phyloP scores from a whole-genome alignment of 2,888 invertebrate species.

The Dasysyrphus albostriatus region DNA sequence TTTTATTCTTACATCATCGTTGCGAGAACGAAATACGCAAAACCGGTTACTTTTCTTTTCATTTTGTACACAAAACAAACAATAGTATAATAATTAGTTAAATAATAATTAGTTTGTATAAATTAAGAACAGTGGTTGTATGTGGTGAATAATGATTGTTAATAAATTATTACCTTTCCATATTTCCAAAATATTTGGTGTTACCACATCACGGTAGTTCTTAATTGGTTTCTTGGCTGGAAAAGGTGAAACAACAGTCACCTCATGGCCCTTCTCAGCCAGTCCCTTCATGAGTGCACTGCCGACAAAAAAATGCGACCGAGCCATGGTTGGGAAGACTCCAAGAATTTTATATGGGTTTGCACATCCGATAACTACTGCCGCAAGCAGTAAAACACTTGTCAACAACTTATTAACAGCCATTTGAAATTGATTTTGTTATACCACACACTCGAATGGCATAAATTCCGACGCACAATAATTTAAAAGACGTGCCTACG shows the following conservation, averaged over 20 bases:
- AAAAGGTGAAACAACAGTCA: conserved; percentile 60
- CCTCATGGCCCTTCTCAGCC: conserved; percentile 58
- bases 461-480: background rate
- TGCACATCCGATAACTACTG: background rate
- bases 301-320: conserved; percentile 37
- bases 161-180: conserved; percentile 37
- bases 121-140: background rate
- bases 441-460: background rate
- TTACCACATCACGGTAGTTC: conserved; percentile 48
- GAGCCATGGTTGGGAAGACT: conserved; percentile 25
- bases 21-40: background rate
- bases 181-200: background rate
- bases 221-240: conserved; percentile 49
- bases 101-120: background rate
- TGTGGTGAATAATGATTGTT: background rate
- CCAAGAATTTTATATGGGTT: conserved; percentile 29
- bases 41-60: background rate
- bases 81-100: background rate
- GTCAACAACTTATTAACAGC: conserved; percentile 9
- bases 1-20: too few relatives aligned
- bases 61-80: background rate
- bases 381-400: background rate
- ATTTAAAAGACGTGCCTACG: background rate
- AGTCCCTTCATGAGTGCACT: conserved; percentile 35
- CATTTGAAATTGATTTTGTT: background rate